Conservation (phyloP, 1,140 invertebrate genomes). For the Epicauta chinensis region DNA sequence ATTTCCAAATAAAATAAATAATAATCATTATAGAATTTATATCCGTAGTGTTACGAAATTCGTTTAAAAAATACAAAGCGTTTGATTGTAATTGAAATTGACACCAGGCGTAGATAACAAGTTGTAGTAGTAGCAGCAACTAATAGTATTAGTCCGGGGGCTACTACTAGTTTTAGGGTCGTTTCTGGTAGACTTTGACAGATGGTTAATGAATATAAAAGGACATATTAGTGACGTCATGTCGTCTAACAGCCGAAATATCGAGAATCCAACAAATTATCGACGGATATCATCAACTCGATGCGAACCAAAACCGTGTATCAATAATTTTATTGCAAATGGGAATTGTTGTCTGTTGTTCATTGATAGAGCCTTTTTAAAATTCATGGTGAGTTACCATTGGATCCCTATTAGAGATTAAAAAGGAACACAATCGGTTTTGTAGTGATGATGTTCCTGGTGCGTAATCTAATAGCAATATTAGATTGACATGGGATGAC, state of each 20-base stretch:
- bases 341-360: background rate
- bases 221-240: constrained; percentile 33
- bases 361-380: constrained; percentile 16
- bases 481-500: constrained; percentile 40
- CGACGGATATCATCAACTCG: no score
- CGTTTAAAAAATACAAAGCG: constrained; percentile 17
- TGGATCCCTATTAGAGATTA: constrained; percentile 7
- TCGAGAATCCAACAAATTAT: no score
- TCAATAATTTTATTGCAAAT: no score
- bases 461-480: constrained; percentile 37
- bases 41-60: constrained; percentile 6
- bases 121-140: constrained; percentile 18
- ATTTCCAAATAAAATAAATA: background rate
- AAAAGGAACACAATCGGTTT: constrained; percentile 22
- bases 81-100: constrained; percentile 27
- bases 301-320: no score
- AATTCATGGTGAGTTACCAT: constrained; percentile 22
- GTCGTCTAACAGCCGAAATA: no score
- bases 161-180: constrained; percentile 11
- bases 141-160: constrained; percentile 1
- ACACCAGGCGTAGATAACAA: constrained; percentile 30
- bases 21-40: background rate
- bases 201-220: constrained; percentile 39
- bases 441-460: constrained; percentile 26
- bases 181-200: constrained; percentile 35